These are phyloP conservation scores for Enteromius unitaeniatus DNA, from an alignment of 2,797 vertebrate species.

Conservation along the genomic window DNA sequence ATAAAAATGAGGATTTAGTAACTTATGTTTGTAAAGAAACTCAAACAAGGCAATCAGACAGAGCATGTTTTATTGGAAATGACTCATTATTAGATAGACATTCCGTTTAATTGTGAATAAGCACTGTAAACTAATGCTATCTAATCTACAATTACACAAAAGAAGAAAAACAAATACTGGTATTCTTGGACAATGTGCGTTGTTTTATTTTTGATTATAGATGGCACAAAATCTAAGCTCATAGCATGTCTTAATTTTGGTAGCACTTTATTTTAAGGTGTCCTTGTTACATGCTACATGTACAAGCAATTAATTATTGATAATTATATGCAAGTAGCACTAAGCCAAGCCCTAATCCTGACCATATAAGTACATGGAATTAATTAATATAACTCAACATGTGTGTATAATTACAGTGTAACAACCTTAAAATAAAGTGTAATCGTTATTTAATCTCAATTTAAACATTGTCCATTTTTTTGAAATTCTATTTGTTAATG, in stretches of 20 bases:
- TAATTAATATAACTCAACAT: no score
- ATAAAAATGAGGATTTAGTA: constrained; percentile 15
- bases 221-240: neutral
- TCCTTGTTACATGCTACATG: neutral
- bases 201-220: neutral
- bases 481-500: neutral
- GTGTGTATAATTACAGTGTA: neutral
- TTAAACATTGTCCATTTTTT: neutral
- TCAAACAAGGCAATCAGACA: neutral
- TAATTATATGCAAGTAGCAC: neutral
- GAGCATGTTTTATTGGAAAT: neutral
- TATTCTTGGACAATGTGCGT: neutral
- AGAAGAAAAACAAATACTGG: no score
- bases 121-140: no score
- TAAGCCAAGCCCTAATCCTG: neutral
- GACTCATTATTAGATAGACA: no score
- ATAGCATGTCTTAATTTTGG: neutral
- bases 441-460: neutral
- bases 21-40: constrained; percentile 50
- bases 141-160: no score
- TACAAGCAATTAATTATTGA: neutral
- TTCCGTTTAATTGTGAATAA: neutral
- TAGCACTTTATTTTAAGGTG: neutral
- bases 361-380: no score
- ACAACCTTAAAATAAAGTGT: neutral